Evolutionary conservation across 2,888 invertebrate species (phyloP), one percentile per base, ranked within the genome.

Genomic region (Thera britannica): DNA sequence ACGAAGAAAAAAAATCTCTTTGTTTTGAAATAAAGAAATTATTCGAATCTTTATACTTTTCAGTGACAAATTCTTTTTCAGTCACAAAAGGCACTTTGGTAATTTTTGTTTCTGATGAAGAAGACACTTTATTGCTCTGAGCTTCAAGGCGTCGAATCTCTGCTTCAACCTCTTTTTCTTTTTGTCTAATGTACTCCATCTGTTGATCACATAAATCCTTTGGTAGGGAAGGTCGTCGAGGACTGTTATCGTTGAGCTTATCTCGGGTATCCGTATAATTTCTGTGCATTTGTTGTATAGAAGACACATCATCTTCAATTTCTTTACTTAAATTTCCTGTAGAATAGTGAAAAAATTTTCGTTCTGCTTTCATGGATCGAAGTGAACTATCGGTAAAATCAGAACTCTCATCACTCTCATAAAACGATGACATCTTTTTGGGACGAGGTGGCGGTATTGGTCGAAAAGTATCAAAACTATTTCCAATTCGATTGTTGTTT

Each of bases 121-220:
- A 65, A 2, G 76, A 65, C 51, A 75, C 73, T 9, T 58, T 71
- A 62, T 78, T 72, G 63, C 95, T 95, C 77, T 95, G 94, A 52
- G 93, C 90, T 86, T 96, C 96, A 48, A 96, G 85, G 1, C 95
- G 91, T 72, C 94, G 94, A 72, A 96, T 94, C 88, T 96, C 96
- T 41, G 94, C 89, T 87, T 95, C 95, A 5, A 96, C 94, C 83
- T 96, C 95, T 76, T 95, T 94, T 88, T 96, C 96, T 86, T 96
- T 96, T 83, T 94, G 94, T 46, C 94, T 86, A 46, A 96, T 95
- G 75, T 96, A 95, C 79, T 95, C 94, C 88, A 96, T 94, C 89
- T 95, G 95, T 75, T 94, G 93, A 67, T 95, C 94, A 85, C 94
- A 95, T 80, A 96, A 83, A 79, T 96, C 96, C 78, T 95, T 94